phyloP scores from a whole-genome alignment of 2,888 invertebrate genomes.

The Melieria omissa region DNA sequence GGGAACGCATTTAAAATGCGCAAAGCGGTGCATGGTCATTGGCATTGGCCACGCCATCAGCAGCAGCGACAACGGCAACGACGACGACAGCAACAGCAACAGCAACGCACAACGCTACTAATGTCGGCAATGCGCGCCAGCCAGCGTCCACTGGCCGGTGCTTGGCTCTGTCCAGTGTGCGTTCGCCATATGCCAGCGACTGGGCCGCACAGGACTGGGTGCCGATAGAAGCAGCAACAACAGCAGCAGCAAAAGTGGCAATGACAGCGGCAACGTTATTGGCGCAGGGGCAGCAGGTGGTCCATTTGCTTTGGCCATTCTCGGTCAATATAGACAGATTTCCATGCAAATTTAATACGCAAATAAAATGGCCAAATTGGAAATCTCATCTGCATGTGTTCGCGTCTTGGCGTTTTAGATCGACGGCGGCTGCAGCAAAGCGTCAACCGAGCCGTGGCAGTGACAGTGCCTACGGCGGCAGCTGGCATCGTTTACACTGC shows the following conservation, averaged over 20 bases:
- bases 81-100: not conserved
- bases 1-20: slow-evolving; percentile 56
- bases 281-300: slow-evolving; percentile 38
- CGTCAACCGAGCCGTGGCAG: too few species aligned
- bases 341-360: slow-evolving; percentile 67
- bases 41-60: slow-evolving; percentile 7
- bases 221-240: not conserved
- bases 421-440: not conserved
- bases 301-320: slow-evolving; percentile 60
- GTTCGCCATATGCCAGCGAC: not conserved
- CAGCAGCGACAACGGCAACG: not conserved
- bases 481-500: too few species aligned
- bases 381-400: slow-evolving; percentile 61
- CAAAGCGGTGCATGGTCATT: slow-evolving; percentile 46
- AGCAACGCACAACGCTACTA: not conserved
- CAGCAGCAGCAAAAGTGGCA: slow-evolving; percentile 2
- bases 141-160: too few species aligned
- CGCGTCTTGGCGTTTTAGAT: not conserved
- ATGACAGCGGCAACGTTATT: slow-evolving; percentile 40
- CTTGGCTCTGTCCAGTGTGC: too few species aligned
- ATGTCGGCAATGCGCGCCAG: too few species aligned
- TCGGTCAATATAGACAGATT: slow-evolving; percentile 67
- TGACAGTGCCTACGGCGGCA: too few species aligned
- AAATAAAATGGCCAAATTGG: slow-evolving; percentile 66
- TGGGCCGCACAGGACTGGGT: not conserved